Conservation (phyloP, 2,888 invertebrate genomes). For the Rhagonycha fulva region DNA sequence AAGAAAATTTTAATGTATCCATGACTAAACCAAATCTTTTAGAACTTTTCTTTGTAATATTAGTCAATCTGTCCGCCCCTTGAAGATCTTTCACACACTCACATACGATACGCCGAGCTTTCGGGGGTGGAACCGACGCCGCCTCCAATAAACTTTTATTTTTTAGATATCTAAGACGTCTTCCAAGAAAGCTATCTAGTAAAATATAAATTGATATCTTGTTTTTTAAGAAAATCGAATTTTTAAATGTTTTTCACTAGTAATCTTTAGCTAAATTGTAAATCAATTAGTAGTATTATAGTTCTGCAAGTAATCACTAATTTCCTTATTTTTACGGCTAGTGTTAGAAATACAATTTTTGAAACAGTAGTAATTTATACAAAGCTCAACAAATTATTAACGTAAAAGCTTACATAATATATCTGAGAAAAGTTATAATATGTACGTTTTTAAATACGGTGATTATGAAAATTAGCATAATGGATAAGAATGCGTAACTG, state of each 20-base stretch:
- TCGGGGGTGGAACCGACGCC: conserved; percentile 46
- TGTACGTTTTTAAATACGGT: background rate
- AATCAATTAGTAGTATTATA: background rate
- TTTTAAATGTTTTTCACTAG: background rate
- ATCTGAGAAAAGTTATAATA: background rate
- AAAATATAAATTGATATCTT: background rate
- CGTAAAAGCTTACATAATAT: background rate
- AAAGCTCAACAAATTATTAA: background rate
- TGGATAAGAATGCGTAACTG: background rate
- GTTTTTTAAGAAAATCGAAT: background rate
- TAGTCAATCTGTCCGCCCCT: conserved; percentile 49
- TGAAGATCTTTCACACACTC: conserved; percentile 51
- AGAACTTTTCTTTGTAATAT: conserved; percentile 26
- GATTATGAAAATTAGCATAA: background rate
- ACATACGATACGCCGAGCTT: conserved; percentile 52
- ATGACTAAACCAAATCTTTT: background rate
- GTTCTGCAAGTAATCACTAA: background rate
- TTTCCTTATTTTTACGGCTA: background rate
- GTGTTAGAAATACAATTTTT: background rate
- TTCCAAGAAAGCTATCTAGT: background rate
- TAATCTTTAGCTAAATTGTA: background rate
- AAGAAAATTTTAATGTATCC: background rate
- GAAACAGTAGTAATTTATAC: background rate
- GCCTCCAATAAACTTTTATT: conserved; percentile 39
- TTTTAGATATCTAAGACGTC: background rate